Conservation (phyloP, 2,113 vertebrate genomes). For the Brachypodius melanocephalos region DNA sequence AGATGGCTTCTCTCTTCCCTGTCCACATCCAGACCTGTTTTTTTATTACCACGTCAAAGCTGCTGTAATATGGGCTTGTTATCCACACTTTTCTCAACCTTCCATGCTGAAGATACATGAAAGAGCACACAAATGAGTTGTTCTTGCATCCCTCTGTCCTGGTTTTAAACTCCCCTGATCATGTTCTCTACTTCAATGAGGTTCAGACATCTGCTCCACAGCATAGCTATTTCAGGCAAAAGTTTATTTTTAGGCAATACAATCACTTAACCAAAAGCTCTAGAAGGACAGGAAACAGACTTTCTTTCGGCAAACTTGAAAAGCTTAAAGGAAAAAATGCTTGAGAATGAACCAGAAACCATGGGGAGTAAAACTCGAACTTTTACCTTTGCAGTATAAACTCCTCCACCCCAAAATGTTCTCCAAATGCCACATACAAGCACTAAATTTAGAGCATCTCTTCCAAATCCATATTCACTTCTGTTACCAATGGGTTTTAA, state of each 20-base stretch:
- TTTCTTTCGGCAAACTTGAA: neutral
- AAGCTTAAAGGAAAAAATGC: neutral
- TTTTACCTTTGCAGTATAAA: neutral
- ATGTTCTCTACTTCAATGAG: neutral
- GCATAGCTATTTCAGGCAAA: neutral
- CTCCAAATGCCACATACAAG: constrained; percentile 7
- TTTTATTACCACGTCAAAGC: neutral
- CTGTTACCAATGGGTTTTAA: neutral
- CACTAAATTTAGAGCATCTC: neutral
- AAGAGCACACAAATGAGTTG: neutral
- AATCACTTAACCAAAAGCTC: neutral
- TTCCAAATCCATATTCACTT: constrained; percentile 19
- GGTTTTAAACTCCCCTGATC: neutral
- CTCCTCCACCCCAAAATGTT: neutral
- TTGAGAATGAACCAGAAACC: neutral
- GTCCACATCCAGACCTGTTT: neutral
- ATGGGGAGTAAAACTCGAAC: neutral
- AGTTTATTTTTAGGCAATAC: neutral
- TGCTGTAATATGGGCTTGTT: neutral
- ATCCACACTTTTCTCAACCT: neutral
- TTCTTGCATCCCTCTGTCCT: neutral
- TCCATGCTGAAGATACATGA: neutral
- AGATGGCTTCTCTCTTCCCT: neutral
- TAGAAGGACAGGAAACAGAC: neutral
- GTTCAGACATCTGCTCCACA: neutral